phyloP scores from a whole-genome alignment of 2,113 vertebrate species.

The Brachirus orientalis region DNA sequence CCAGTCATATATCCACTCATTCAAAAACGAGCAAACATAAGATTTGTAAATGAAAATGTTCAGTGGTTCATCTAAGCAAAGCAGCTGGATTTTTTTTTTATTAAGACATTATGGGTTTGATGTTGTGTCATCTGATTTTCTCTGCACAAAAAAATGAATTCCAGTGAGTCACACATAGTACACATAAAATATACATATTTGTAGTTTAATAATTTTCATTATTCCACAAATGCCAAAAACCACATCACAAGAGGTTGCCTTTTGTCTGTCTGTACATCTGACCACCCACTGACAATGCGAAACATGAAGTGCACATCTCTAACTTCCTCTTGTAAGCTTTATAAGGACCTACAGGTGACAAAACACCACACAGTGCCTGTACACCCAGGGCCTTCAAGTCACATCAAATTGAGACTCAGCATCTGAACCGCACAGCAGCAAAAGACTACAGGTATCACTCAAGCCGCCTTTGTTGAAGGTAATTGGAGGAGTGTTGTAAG shows the following conservation, averaged over 20 bases:
- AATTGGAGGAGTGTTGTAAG: conserved; percentile 78
- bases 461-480: conserved; percentile 66
- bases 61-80: conserved; percentile 1
- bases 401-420: conserved; percentile 37
- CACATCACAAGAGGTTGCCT: neutral
- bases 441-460: conserved; percentile 42
- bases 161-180: too few relatives aligned
- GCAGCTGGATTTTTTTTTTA: neutral
- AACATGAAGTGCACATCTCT: conserved; percentile 24
- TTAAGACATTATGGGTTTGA: neutral
- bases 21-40: conserved; percentile 39
- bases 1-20: conserved; percentile 14
- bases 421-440: conserved; percentile 33
- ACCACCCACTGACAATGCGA: conserved; percentile 71
- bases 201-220: conserved; percentile 1
- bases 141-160: too few relatives aligned
- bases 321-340: conserved; percentile 25
- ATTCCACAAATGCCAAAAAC: conserved; percentile 16
- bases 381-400: conserved; percentile 46
- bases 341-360: conserved; percentile 61
- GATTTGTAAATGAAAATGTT: conserved; percentile 35
- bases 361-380: conserved; percentile 45
- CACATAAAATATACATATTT: too few relatives aligned
- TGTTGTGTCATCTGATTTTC: neutral
- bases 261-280: conserved; percentile 36